These are phyloP conservation scores for Pseudomyrmex concolor DNA, from an alignment of 1,140 invertebrate species.

Conservation along the genomic window DNA sequence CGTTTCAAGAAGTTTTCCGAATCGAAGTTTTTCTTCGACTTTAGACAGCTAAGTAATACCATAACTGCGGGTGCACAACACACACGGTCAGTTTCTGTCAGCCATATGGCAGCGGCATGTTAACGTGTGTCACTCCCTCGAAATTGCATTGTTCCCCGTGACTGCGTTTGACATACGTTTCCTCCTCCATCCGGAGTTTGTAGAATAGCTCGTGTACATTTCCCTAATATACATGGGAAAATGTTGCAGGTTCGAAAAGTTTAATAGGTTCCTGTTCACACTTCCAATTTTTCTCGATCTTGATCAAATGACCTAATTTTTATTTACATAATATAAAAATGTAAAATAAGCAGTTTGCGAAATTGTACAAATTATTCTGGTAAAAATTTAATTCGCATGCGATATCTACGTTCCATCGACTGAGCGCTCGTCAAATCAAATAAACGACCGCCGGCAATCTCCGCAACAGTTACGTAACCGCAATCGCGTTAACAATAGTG, in stretches of 20 bases:
- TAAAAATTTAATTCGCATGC: constrained; percentile 10
- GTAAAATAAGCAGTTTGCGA: background rate
- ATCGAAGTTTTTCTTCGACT: background rate
- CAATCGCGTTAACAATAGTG: constrained; percentile 59
- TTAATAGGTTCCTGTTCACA: constrained; percentile 33
- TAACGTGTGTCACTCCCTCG: constrained; percentile 67
- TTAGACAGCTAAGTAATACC: background rate
- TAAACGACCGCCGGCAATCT: constrained; percentile 41
- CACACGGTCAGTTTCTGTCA: constrained; percentile 64
- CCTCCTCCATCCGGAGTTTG: constrained; percentile 38
- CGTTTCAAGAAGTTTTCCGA: background rate
- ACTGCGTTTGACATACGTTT: constrained; percentile 72
- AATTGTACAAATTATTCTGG: background rate
- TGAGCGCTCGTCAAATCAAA: constrained; percentile 21
- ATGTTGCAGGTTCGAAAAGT: constrained; percentile 30
- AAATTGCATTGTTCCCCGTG: constrained; percentile 75
- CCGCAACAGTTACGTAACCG: constrained; percentile 48
- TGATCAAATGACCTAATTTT: background rate
- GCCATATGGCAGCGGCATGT: constrained; percentile 74
- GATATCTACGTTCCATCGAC: constrained; percentile 15
- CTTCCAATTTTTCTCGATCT: background rate
- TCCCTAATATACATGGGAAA: background rate
- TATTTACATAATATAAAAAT: background rate
- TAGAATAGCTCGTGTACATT: background rate
- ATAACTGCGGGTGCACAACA: background rate